Evolutionary conservation across 2,888 invertebrate species (phyloP).

Genomic region (Panorpa germanica): DNA sequence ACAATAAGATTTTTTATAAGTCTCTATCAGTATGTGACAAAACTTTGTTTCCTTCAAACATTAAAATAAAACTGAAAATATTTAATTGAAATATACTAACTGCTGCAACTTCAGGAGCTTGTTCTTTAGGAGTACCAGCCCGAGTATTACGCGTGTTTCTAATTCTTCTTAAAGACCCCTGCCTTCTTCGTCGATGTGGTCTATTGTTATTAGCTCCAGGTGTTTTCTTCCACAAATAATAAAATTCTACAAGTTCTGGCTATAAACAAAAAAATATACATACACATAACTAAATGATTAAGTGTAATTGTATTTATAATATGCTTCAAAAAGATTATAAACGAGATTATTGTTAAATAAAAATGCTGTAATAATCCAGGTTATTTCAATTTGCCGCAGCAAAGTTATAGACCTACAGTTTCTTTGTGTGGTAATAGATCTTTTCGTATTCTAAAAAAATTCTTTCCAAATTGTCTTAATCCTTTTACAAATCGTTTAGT

Average conservation of each 20-base stretch:
- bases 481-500: slow-evolving; percentile 97
- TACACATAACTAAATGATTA: slow-evolving; percentile 1
- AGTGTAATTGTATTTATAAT: slow-evolving; percentile 3
- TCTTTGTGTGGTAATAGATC: slow-evolving; percentile 94
- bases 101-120: slow-evolving; percentile 39
- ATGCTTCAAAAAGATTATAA: slow-evolving; percentile 6
- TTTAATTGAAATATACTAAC: slow-evolving; percentile 17
- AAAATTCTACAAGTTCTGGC: slow-evolving; percentile 95
- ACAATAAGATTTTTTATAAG: too few species aligned
- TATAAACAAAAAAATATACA: slow-evolving; percentile 18
- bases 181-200: slow-evolving; percentile 77
- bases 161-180: slow-evolving; percentile 71
- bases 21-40: too few species aligned
- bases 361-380: slow-evolving; percentile 7
- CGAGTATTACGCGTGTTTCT: slow-evolving; percentile 76
- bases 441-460: slow-evolving; percentile 94
- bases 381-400: background rate
- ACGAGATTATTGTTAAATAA: slow-evolving; percentile 2
- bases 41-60: too few species aligned
- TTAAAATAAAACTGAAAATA: background rate
- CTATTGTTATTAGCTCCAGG: slow-evolving; percentile 93
- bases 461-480: slow-evolving; percentile 94
- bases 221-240: slow-evolving; percentile 99
- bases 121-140: slow-evolving; percentile 58
- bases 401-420: slow-evolving; percentile 38